Evolutionary conservation across 2,797 vertebrate genomes (phyloP), one percentile per base, ranked within the genome.

Genomic region (Sandelia bainsii): DNA sequence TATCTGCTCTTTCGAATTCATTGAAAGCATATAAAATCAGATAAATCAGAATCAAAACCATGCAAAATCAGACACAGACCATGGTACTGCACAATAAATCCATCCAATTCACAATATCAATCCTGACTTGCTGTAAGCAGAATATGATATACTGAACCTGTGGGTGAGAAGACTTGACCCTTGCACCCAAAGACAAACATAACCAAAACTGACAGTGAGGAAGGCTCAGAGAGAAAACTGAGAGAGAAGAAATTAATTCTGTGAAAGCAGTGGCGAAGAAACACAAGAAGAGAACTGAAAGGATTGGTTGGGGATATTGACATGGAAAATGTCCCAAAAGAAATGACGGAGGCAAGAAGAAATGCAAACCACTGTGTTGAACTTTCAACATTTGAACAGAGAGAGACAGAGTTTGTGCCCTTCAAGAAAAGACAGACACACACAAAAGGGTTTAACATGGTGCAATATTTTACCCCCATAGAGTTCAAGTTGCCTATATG

Each of bases 321-420:
- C 6, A n/a, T 58, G 27, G 19, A 25, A 27, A 58, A 20, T 42
- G 25, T 69, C 6, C 20, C 1, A 19, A 52, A 22, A 48, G 13
- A 19, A 27, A n/a, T 58, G 22, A 49, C 1, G 1, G 44, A 46
- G 14, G 29, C 14, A 44, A 32, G 53, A 11, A 45, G 23, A 51
- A 25, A 58, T 27, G 23, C 13, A 62, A 65, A 77, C 19, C 1
- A 1, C n/a, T 19, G 17, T 9, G 44, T 8, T 46, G 20, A 56
- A 66, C 65, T 79, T 60, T 67, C 20, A 6, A 14, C 1, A 19
- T 42, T 81, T 73, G 66, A 1, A 64, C 34, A 2, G 29, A 51
- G 44, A 62, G 40, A 74, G 69, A 79, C 79, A 87, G 82, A 81
- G 69, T 86, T 83, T 79, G 48, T 48, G 20, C 34, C 49, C 46